Conservation (phyloP, 2,113 vertebrate species). For the Scophthalmus maximus region DNA sequence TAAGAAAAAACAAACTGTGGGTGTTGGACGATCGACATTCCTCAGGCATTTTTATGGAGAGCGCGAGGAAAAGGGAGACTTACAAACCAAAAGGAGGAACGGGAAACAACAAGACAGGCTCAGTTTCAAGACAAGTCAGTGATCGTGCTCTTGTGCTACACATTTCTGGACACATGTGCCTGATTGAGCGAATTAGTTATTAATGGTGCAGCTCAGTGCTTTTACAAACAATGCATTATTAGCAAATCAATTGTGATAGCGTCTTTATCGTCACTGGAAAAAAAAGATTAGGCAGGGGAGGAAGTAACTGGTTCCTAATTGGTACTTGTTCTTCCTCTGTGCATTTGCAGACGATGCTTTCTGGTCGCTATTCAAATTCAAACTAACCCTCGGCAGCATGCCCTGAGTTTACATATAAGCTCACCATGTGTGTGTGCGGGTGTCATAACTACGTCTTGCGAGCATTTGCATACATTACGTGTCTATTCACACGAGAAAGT, state of each 20-base stretch:
- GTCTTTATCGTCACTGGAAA: not conserved
- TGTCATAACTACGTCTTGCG: not conserved
- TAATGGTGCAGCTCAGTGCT: not conserved
- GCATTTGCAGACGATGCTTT: not conserved
- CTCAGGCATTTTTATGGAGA: constrained; percentile 28
- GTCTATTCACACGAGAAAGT: not conserved
- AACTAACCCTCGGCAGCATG: constrained; percentile 1
- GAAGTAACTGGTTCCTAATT: not conserved
- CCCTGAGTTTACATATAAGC: constrained; percentile 10
- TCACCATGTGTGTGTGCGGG: constrained; percentile 8
- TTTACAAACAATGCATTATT: not conserved
- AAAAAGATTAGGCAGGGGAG: not conserved
- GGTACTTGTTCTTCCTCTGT: not conserved
- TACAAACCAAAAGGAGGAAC: constrained; percentile 26
- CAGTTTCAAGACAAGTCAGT: not conserved
- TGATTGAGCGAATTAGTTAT: not conserved
- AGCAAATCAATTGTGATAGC: not conserved
- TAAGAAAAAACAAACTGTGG: constrained; percentile 9
- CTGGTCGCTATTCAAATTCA: constrained; percentile 50
- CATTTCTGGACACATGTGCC: not conserved
- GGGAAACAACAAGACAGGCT: constrained; percentile 32
- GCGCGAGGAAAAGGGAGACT: constrained; percentile 12
- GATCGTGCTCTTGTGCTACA: constrained; percentile 2
- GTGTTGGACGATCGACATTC: constrained; percentile 38
- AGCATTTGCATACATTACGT: constrained; percentile 30